These are phyloP conservation scores for Ctenochaetus hawaiiensis DNA, from an alignment of 2,797 vertebrate species.

Conservation along the genomic window DNA sequence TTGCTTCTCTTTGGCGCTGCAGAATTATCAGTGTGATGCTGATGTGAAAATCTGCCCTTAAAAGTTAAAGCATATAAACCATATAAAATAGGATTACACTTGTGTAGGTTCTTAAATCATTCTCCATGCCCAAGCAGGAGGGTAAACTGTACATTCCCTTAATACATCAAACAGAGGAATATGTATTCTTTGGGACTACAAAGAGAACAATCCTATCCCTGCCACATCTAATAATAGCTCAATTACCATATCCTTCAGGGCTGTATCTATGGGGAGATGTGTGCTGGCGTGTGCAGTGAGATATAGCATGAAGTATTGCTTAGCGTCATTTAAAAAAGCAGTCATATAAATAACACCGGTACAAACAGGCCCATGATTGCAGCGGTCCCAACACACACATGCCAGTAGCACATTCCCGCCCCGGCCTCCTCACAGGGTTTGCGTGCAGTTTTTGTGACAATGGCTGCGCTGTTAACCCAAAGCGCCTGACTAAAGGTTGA, in stretches of 20 bases:
- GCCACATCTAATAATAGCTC: slow-evolving; percentile 78
- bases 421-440: slow-evolving; percentile 32
- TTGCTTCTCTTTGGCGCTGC: neutral
- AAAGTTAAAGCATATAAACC: slow-evolving; percentile 61
- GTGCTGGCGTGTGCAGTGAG: slow-evolving; percentile 59
- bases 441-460: slow-evolving; percentile 58
- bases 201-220: slow-evolving; percentile 78
- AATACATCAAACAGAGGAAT: slow-evolving; percentile 74
- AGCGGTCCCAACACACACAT: slow-evolving; percentile 19
- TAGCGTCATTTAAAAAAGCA: slow-evolving; percentile 60
- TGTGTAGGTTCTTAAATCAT: slow-evolving; percentile 60
- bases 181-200: slow-evolving; percentile 76
- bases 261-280: slow-evolving; percentile 73
- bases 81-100: slow-evolving; percentile 58
- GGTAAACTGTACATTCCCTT: slow-evolving; percentile 49
- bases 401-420: slow-evolving; percentile 36
- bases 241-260: slow-evolving; percentile 77
- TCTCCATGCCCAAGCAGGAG: slow-evolving; percentile 49
- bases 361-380: slow-evolving; percentile 46
- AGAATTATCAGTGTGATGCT: slow-evolving; percentile 56
- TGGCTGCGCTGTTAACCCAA: slow-evolving; percentile 53
- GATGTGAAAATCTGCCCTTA: slow-evolving; percentile 58
- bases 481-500: slow-evolving; percentile 63
- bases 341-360: slow-evolving; percentile 54
- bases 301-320: slow-evolving; percentile 60